phyloP scores from a whole-genome alignment of 1,140 invertebrate genomes.

The Lethrus apterus region DNA sequence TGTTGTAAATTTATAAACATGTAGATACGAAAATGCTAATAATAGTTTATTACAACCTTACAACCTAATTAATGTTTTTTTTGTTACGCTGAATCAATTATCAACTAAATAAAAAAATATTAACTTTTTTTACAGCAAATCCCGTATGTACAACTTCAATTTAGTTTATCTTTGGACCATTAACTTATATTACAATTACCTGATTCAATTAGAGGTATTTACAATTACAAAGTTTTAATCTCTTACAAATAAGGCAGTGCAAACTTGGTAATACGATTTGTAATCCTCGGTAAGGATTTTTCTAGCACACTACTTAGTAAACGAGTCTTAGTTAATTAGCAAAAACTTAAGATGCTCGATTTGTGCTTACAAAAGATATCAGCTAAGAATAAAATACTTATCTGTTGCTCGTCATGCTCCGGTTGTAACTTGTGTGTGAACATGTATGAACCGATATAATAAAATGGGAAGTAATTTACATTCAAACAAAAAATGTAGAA shows the following conservation, averaged over 20 bases:
- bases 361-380: constrained; percentile 19
- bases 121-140: too few relatives aligned
- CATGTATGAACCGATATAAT: constrained; percentile 27
- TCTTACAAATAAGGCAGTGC: constrained; percentile 34
- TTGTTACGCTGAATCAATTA: too few relatives aligned
- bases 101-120: too few relatives aligned
- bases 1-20: too few relatives aligned
- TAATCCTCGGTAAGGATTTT: constrained; percentile 29
- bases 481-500: too few relatives aligned
- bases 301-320: constrained; percentile 29
- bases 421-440: constrained; percentile 17
- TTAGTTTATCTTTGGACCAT: constrained; percentile 1
- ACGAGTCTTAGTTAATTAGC: constrained; percentile 35
- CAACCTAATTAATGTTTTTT: too few relatives aligned
- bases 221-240: constrained; percentile 35
- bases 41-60: too few relatives aligned
- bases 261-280: constrained; percentile 23
- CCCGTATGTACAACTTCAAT: too few relatives aligned
- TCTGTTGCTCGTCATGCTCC: constrained; percentile 9
- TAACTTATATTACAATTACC: constrained; percentile 5
- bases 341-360: constrained; percentile 24
- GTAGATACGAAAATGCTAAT: too few relatives aligned
- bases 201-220: constrained; percentile 32
- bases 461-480: too few relatives aligned
- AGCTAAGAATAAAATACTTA: constrained; percentile 25